These are phyloP conservation scores for Montipora capitata DNA, from an alignment of 92 coral and sea anemone genomes.

Conservation along the genomic window DNA sequence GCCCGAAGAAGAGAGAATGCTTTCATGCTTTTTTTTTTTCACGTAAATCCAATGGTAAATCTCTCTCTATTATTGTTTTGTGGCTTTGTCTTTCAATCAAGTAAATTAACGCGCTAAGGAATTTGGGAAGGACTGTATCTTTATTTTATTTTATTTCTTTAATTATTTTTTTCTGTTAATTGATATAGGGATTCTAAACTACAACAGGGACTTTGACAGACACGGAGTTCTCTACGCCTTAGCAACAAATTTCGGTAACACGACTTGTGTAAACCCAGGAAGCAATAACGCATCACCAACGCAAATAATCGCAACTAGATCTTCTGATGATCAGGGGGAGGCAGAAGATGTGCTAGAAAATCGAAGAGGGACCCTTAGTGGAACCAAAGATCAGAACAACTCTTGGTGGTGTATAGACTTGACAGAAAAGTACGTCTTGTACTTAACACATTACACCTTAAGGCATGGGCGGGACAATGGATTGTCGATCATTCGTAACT, in stretches of 20 bases:
- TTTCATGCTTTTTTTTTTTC: no score
- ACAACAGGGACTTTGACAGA: slow-evolving; percentile 86
- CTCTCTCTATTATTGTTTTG: neutral
- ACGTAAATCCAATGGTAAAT: no score
- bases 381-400: slow-evolving; percentile 81
- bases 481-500: slow-evolving; percentile 85
- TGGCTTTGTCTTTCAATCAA: no score
- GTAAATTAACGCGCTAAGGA: no score
- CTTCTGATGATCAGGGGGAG: slow-evolving; percentile 81
- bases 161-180: neutral
- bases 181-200: slow-evolving; percentile 81
- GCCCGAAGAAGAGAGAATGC: no score
- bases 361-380: slow-evolving; percentile 77
- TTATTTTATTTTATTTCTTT: neutral
- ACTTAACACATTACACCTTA: slow-evolving; percentile 81
- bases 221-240: slow-evolving; percentile 86
- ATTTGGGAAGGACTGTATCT: no score
- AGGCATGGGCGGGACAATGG: slow-evolving; percentile 95
- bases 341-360: slow-evolving; percentile 78
- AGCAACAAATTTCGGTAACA: slow-evolving; percentile 77
- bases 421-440: slow-evolving; percentile 76
- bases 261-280: no score
- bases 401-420: slow-evolving; percentile 94
- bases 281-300: slow-evolving; percentile 51
- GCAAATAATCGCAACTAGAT: slow-evolving; percentile 70